Base-by-base conservation (phyloP, 2,888 invertebrate genomes). In the Polyploca ridens region DNA sequence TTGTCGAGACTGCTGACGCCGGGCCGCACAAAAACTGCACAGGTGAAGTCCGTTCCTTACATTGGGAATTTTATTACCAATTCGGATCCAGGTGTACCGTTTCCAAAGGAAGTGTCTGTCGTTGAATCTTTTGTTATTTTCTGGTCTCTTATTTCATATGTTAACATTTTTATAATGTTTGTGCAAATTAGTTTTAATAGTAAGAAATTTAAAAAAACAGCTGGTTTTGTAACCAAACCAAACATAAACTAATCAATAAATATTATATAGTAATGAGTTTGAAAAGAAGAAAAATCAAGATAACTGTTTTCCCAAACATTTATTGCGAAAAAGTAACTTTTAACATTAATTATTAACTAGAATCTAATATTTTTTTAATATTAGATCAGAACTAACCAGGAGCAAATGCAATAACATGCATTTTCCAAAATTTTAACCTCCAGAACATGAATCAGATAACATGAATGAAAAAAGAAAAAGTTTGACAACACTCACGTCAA, bases 21-120 rank as follows among this genome's bases (percentile, higher is more conserved):
- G 66, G 66, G 69, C 73, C 69, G 75, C 78, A 83, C 86, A 88
- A 88, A 88, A 86, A 79, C 74, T 66, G 78, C 81, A 75, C 80
- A 81, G 88, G 83, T 85, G 85, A 82, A 83, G 81, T 80, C 82
- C 69, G 67, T 62, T 49, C 64, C 35, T 19, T 19, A 41, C 75
- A 68, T 70, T 67, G 69, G 66, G 73, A 66, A 59, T 59, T 60
- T 35, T 71, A 71, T 67, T 71, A 71, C 70, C 69, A 70, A 77
- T 76, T 74, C 69, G 68, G 74, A 74, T 3, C 80, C 83, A 85
- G 83, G 78, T 83, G 77, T 63, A 67, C 74, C 58, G 63, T 63
- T 54, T 66, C 70, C 71, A 66, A 65, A 62, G 69, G 58, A 62
- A 67, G 62, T 64, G 14, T 19, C 10, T 19, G 11, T 41, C 19